phyloP scores from a whole-genome alignment of 2,888 invertebrate species.

The Clitarchus hookeri region DNA sequence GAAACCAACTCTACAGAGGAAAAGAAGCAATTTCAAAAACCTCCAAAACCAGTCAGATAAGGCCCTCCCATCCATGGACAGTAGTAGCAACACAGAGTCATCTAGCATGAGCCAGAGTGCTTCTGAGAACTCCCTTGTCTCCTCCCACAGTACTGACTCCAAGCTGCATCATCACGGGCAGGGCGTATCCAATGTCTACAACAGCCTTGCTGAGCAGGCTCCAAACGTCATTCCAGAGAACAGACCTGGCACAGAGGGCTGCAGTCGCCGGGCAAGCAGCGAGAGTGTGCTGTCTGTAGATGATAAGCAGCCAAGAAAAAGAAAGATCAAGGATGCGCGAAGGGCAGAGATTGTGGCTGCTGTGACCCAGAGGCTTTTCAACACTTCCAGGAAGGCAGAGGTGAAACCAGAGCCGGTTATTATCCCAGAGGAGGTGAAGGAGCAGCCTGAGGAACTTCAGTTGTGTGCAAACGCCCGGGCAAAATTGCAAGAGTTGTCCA shows the following conservation, averaged over 20 bases:
- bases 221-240: no score
- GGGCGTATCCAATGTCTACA: background rate
- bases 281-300: background rate
- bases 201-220: slow-evolving; percentile 21
- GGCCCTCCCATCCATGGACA: background rate
- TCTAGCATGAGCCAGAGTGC: slow-evolving; percentile 30
- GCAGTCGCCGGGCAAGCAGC: slow-evolving; percentile 7
- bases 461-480: slow-evolving; percentile 65
- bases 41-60: background rate
- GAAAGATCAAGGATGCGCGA: slow-evolving; percentile 39
- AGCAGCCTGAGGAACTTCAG: slow-evolving; percentile 59
- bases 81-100: background rate
- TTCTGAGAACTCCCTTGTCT: slow-evolving; percentile 32
- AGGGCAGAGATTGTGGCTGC: slow-evolving; percentile 70
- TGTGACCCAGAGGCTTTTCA: slow-evolving; percentile 69
- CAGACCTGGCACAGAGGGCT: background rate
- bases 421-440: slow-evolving; percentile 42
- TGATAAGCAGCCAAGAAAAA: slow-evolving; percentile 18
- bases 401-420: slow-evolving; percentile 32
- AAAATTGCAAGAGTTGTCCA: slow-evolving; percentile 63
- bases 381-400: slow-evolving; percentile 35
- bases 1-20: background rate
- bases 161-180: slow-evolving; percentile 12
- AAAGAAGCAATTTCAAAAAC: slow-evolving; percentile 21
- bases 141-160: slow-evolving; percentile 29